Base-by-base conservation (phyloP, 2,113 vertebrate genomes). In the Gracilinanus agilis region DNA sequence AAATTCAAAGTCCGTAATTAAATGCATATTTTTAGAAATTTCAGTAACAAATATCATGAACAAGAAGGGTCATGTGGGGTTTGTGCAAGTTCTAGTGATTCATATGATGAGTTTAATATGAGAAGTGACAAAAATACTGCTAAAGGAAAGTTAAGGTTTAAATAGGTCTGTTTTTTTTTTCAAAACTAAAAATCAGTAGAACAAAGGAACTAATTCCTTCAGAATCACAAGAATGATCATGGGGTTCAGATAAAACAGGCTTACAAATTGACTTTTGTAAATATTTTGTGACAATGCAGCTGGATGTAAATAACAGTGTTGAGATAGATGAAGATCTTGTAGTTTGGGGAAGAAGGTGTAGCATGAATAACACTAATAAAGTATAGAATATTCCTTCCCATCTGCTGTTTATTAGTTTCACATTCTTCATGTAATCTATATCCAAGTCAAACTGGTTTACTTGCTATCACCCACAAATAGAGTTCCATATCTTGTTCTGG, bases 161-260 rank as follows among this genome's bases (percentile, higher is more conserved):
- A 90, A 93, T 92, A 92, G 56, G 55, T 58, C 1, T 96, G 21
- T 92, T 94, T 90, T 88, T 0, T 49, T 49, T 93, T 88, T 0
- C 75, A 95, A 93, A 94, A 93, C 11, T 56, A 90, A 91, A 94
- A 92, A 88, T 95, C 92, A 44, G 11, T 34, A 61, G 95, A 95
- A 91, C 89, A 95, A 94, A 94, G 56, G 19, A 90, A 25, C 75
- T 49, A 58, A 93, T 90, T 67, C 55, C 34, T 93, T 93, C 54
- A 83, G 27, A 92, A 83, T 89, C 55, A 54, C n/a, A 83, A 94
- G 3, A 25, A 44, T 16, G 19, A 24, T 91, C 55, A 40, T 94
- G 92, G n/a, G 19, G 53, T 91, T 67, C 91, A 55, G 90, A 61
- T 58, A 96, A 94, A 90, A 90, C 53, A 90, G 89, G 75, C 4